Evolutionary conservation across 1,140 invertebrate species (phyloP).

Genomic region (Hetaerina americana): DNA sequence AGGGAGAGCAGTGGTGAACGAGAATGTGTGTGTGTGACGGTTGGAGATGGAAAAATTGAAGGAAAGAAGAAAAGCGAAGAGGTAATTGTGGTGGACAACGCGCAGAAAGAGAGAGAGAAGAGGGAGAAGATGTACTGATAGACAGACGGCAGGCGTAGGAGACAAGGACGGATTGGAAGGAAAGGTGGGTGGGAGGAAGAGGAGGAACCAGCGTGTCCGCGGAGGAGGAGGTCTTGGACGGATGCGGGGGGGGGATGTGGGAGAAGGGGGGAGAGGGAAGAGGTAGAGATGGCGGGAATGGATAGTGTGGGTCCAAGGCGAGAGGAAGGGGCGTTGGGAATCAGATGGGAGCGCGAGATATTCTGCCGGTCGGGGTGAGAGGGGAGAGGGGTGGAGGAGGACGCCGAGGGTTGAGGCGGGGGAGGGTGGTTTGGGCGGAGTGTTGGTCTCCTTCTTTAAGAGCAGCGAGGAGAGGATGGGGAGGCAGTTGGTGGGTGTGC

Average conservation of each 20-base stretch:
- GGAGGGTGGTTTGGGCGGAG: too few relatives aligned
- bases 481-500: too few relatives aligned
- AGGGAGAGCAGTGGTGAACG: not conserved
- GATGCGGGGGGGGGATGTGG: not conserved
- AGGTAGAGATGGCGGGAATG: conserved; percentile 5
- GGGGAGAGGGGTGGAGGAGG: not conserved
- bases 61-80: conserved; percentile 10
- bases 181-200: not conserved
- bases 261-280: not conserved
- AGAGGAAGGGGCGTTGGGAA: not conserved
- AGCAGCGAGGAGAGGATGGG: too few relatives aligned
- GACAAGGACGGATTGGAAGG: not conserved
- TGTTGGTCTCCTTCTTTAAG: too few relatives aligned
- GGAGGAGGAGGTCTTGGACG: not conserved
- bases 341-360: not conserved
- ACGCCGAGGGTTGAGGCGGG: too few relatives aligned
- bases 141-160: conserved; percentile 5
- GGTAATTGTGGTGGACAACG: not conserved
- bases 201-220: not conserved
- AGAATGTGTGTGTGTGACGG: not conserved
- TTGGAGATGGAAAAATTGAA: conserved; percentile 13
- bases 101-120: conserved; percentile 6
- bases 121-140: conserved; percentile 2
- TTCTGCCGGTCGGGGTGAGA: not conserved
- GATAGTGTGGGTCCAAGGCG: not conserved